Evolutionary conservation across 37 sponge, comb jelly and placozoan genomes (phyloP), one percentile per base, ranked within the genome.

Genomic region (Oopsacas minuta): DNA sequence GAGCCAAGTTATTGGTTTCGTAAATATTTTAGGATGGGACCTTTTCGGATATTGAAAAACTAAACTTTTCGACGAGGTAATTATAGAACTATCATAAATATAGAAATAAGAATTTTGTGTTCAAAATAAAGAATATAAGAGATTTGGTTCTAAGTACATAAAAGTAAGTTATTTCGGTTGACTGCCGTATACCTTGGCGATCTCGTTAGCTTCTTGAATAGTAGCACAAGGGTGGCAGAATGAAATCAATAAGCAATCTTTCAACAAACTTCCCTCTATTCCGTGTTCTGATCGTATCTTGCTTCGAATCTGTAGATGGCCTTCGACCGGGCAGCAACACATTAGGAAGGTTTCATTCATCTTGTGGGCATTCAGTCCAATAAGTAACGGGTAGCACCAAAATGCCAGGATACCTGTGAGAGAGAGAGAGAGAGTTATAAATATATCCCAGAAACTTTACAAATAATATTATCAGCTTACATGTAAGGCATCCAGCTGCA

Each of bases 401-500:
- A 61, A 61, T 25, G 17, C 75, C 75, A 61, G 75, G 17, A 61
- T 3, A 12, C 75, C 75, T 61, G 28, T n/a, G n/a, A n/a, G n/a
- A n/a, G n/a, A n/a, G n/a, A n/a, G n/a, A n/a, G n/a, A n/a, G 49
- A 42, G 8, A 15, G 49, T 17, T 42, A 42, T 17, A 17, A 42
- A 42, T 42, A 42, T 17, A 17, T 42, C 49, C n/a, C n/a, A n/a
- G n/a, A 42, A 17, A 42, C 15, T 8, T 61, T 61, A 25, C 28
- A 32, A 32, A 61, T 5, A 61, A 61, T 61, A 61, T 20, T 61
- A 32, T 25, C 28, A 20, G 22, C 75, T 61, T 12, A 61, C 75
- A 61, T 61, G 75, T 32, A 61, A 61, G 7, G 75, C 75, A 61
- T 61, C 75, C 75, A 25, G 75, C 75, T 61, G 75, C 75, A 61